Base-by-base conservation (phyloP, 2,888 invertebrate genomes). In the Agriopis leucophaearia region DNA sequence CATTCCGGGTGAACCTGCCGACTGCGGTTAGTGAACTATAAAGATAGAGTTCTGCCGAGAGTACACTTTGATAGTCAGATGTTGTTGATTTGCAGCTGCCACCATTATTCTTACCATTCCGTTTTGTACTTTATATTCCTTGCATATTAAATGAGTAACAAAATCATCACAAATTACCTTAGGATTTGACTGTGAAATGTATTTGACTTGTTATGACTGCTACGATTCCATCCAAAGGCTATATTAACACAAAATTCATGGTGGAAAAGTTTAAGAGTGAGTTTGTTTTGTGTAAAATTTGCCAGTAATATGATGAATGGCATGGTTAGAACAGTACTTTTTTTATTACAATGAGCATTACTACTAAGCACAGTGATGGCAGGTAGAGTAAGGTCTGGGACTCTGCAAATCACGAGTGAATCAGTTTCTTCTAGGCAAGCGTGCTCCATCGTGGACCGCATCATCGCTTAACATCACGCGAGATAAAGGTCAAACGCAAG, bases 141-240 rank as follows among this genome's bases (percentile, higher is more conserved):
- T 90, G 91, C 91, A 91, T 92, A 91, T 87, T 92, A 90, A 92
- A 91, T 92, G 88, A 92, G 89, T 75, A 79, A 92, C 93, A 88
- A 92, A 92, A 91, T 91, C 90, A 79, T 90, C 90, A 91, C 90
- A 92, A 92, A 94, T 92, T 90, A 92, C 92, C 92, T 88, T 92
- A 88, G 89, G 84, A 92, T 93, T 92, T 92, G 92, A 93, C 89
- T 93, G 88, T 92, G 81, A 92, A 88, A 94, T 94, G 80, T 90
- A 88, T 92, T 88, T 92, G 27, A 27, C 27, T 27, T 27, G 27
- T 27, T 27, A 90, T 89, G 89, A 87, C 82, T 79, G 79, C 74
- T 75, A 72, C 74, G 75, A 78, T 67, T 80, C 79, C 77, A 79
- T 74, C 73, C 73, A 81, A 79, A 78, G 80, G 78, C 77, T 79